These are phyloP conservation scores for Argya squamiceps DNA, from an alignment of 2,797 vertebrate genomes.

Conservation along the genomic window DNA sequence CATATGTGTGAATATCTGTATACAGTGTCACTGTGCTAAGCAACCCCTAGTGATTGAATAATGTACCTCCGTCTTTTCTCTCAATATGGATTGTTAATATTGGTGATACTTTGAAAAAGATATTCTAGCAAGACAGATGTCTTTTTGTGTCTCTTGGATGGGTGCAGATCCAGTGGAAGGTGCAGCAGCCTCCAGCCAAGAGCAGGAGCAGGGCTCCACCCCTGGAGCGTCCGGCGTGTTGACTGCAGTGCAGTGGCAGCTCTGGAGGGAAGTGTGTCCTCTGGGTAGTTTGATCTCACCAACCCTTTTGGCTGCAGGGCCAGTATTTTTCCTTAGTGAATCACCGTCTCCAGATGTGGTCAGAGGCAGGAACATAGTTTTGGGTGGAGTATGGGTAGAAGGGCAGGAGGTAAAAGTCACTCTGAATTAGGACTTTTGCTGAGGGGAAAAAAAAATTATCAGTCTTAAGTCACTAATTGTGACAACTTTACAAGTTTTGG, in stretches of 20 bases:
- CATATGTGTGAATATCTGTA: background rate
- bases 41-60: background rate
- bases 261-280: background rate
- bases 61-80: background rate
- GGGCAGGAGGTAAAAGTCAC: background rate
- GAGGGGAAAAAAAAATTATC: background rate
- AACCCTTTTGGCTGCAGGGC: background rate
- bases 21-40: background rate
- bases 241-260: fast-evolving
- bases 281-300: background rate
- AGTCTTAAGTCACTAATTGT: background rate
- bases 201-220: background rate
- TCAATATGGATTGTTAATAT: background rate
- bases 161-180: background rate
- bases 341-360: background rate
- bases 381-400: background rate
- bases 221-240: fast-evolving
- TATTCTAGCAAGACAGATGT: background rate
- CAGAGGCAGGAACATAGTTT: background rate
- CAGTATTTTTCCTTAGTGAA: slow-evolving; percentile 5
- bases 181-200: background rate
- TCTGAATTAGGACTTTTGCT: background rate
- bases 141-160: background rate
- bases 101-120: background rate
- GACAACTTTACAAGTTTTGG: background rate